Conservation (phyloP, 2,797 vertebrate genomes). For the Sebastes kiyomatsui region DNA sequence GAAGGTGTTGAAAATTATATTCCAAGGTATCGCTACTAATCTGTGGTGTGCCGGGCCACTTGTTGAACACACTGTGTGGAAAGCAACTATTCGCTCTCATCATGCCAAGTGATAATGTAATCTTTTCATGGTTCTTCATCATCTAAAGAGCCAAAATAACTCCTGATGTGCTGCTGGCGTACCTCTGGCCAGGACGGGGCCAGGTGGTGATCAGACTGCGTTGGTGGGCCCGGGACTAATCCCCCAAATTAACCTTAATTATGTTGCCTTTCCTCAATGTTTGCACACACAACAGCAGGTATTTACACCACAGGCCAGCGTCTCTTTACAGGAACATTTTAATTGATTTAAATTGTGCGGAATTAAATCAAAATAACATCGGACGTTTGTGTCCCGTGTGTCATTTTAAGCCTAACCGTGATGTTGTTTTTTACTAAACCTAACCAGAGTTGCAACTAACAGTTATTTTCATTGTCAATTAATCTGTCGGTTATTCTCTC, state of each 20-base stretch:
- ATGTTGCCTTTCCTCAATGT: neutral
- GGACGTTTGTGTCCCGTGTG: neutral
- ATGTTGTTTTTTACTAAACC: too few species aligned
- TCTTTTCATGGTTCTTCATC: neutral
- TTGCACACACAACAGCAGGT: neutral
- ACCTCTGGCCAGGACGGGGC: neutral
- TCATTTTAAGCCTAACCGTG: too few species aligned
- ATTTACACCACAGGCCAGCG: neutral
- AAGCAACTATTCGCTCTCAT: neutral
- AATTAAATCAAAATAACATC: neutral
- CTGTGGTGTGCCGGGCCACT: slow-evolving; percentile 9
- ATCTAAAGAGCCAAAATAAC: neutral
- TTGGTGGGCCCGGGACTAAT: neutral
- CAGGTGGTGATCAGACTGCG: too few species aligned
- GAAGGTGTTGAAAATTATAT: slow-evolving; percentile 15
- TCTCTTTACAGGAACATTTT: neutral
- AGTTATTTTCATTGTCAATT: too few species aligned
- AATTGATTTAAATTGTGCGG: neutral
- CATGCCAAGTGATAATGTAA: neutral
- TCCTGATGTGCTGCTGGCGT: neutral
- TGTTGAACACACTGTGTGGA: slow-evolving; percentile 5
- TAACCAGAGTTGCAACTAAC: too few species aligned
- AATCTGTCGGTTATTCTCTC: too few species aligned
- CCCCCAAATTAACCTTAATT: neutral
- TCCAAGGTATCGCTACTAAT: slow-evolving; percentile 10